Base-by-base conservation (phyloP, 2,888 invertebrate species). In the Podotricha telesiphe region DNA sequence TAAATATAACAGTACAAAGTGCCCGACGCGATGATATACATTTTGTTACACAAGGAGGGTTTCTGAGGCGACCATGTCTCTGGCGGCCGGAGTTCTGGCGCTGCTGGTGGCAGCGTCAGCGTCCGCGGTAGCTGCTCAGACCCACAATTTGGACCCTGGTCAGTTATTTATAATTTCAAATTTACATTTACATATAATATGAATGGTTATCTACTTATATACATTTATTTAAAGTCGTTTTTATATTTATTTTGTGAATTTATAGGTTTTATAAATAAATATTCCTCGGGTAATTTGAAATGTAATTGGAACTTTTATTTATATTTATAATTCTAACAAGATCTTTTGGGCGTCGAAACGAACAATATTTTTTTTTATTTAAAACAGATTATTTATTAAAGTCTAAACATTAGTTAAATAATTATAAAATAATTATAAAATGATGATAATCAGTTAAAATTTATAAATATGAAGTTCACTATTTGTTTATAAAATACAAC, bases 101-200 rank as follows among this genome's bases (percentile, higher is more conserved):
- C 45, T 73, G 67, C 65, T 73, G 62, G 65, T 69, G 22, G 51
- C 69, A 40, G 63, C 67, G 58, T 66, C 65, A 48, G 56, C 66
- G 50, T 65, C 65, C 48, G 56, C 65, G 40, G 70, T 68, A 19
- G 65, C 63, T 42, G 65, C 72, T n/a, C 58, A 68, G n/a, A 34
- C 51, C 8, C 63, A 67, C 10, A 51, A 56, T n/a, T 17, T 63
- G 19, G 62, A 68, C 13, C 59, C 72, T 58, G 70, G 72, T 72
- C 13, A 62, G 70, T 66, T 19, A n/a, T 15, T n/a, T 34, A 17
- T 34, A 3, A 55, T 37, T 37, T 37, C 10, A 37, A n/a, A n/a
- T n/a, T n/a, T 37, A 37, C 10, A 8, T 37, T 8, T 10, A 37
- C 3, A 37, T 28, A 28, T 28, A 8, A 37, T 37, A 37, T 28